Conservation (phyloP, 1,140 invertebrate genomes). For the Drosophila tristis region DNA sequence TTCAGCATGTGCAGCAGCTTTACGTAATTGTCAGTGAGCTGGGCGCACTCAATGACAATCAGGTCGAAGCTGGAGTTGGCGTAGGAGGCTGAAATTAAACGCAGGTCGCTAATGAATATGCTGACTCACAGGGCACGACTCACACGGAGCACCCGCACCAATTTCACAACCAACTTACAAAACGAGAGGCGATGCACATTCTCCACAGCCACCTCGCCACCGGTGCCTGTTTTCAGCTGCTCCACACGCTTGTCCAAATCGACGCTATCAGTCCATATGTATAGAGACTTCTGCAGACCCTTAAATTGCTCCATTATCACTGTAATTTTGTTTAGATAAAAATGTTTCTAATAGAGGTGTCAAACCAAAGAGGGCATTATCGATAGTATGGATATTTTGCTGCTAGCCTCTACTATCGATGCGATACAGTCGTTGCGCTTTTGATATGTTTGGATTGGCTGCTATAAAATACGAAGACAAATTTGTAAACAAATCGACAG, state of each 20-base stretch:
- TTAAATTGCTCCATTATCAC: slow-evolving; percentile 74
- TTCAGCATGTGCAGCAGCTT: slow-evolving; percentile 86
- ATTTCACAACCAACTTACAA: slow-evolving; percentile 54
- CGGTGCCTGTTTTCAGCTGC: slow-evolving; percentile 58
- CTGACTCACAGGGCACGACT: slow-evolving; percentile 56
- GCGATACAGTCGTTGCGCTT: no score
- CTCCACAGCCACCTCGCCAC: slow-evolving; percentile 74
- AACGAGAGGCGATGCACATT: slow-evolving; percentile 79
- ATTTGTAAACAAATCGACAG: no score
- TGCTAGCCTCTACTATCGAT: no score
- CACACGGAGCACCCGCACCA: not conserved
- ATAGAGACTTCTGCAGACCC: slow-evolving; percentile 66
- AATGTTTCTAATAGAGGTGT: slow-evolving; percentile 4
- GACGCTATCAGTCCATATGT: slow-evolving; percentile 72
- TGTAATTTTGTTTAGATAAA: slow-evolving; percentile 19
- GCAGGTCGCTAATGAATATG: slow-evolving; percentile 30
- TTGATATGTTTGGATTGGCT: no score
- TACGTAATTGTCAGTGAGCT: slow-evolving; percentile 85
- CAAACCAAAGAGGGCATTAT: no score
- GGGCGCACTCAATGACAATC: slow-evolving; percentile 86
- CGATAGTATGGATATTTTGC: no score
- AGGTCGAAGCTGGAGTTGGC: slow-evolving; percentile 86
- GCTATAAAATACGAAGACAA: no score
- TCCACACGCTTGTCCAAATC: slow-evolving; percentile 69
- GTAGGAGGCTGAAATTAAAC: slow-evolving; percentile 84